Base-by-base conservation (phyloP, 2,888 invertebrate genomes). In the Netelia inedita region DNA sequence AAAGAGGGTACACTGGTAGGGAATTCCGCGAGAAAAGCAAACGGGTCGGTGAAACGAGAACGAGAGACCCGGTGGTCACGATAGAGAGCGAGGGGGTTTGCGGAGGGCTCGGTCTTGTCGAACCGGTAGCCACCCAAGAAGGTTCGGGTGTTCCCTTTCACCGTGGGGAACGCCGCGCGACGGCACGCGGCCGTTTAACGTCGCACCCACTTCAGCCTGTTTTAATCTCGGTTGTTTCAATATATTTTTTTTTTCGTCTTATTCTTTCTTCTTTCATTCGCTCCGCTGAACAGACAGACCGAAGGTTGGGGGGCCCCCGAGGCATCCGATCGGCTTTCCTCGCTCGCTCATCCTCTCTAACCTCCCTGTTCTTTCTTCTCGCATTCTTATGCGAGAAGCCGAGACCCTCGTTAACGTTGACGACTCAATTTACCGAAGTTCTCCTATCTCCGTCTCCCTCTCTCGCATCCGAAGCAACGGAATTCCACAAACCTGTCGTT, bases 41-140 rank as follows among this genome's bases (percentile, higher is more conserved):
- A 19, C 19, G 66, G 66, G 66, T 46, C 46, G 46, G 46, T 14
- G 55, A 55, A 46, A 53, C 43, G 82, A 71, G 53, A 28, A n/a
- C 43, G 55, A 5, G n/a, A 46, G 35, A 9, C n/a, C 46, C 76
- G 50, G 41, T 21, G 43, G 23, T 41, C 50, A 71, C 63, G 57
- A 57, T 66, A 66, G 50, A 57, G 53, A 61, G 35, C 16, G 75
- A 68, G 61, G 69, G 76, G 85, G 79, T 87, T 85, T 63, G 84
- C 80, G 43, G n/a, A 61, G 84, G 69, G 82, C 85, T 85, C 83
- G 72, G 81, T 79, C 79, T 79, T 57, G 72, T 84, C 88, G 90
- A 92, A 92, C 92, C 92, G 92, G 92, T 92, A 91, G 89, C 92
- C 92, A 92, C 92, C 92, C 91, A 92, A 91, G 92, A 92, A 92